These are phyloP conservation scores for Camptogramma bilineatum DNA, from an alignment of 2,888 invertebrate species.

Conservation along the genomic window DNA sequence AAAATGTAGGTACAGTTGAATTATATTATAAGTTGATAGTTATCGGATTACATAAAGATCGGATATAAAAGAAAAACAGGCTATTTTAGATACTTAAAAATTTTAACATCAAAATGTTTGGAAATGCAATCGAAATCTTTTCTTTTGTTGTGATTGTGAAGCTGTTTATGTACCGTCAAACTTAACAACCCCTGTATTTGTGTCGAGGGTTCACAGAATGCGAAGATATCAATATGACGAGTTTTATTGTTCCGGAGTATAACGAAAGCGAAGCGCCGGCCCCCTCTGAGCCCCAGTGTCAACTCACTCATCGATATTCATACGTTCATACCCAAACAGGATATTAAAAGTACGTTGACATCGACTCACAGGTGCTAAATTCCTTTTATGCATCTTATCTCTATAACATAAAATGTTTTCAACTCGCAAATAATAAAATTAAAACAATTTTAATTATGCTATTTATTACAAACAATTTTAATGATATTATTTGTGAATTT, in stretches of 20 bases:
- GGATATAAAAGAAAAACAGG: neutral
- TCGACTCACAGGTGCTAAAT: conserved; percentile 57
- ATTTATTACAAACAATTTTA: neutral
- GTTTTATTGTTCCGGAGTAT: conserved; percentile 38
- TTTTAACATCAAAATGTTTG: neutral
- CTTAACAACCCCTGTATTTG: conserved; percentile 18
- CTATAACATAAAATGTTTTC: neutral
- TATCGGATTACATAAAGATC: too few species aligned
- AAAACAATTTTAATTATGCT: neutral
- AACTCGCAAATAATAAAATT: neutral
- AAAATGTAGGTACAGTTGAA: neutral
- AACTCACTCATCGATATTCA: conserved; percentile 60
- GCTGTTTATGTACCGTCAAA: conserved; percentile 9
- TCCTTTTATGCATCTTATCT: conserved; percentile 41
- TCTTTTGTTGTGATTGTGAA: neutral
- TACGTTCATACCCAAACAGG: conserved; percentile 65
- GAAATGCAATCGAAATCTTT: neutral
- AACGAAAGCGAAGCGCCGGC: conserved; percentile 38
- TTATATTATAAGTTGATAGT: neutral
- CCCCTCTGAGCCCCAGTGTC: conserved; percentile 45
- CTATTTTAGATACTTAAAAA: too few species aligned
- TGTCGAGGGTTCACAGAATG: conserved; percentile 22
- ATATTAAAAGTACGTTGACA: conserved; percentile 64
- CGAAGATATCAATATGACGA: conserved; percentile 38
- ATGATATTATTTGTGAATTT: too few species aligned